Evolutionary conservation across 2,797 vertebrate genomes (phyloP), one percentile per base, ranked within the genome.

Genomic region (Enoplosus armatus): DNA sequence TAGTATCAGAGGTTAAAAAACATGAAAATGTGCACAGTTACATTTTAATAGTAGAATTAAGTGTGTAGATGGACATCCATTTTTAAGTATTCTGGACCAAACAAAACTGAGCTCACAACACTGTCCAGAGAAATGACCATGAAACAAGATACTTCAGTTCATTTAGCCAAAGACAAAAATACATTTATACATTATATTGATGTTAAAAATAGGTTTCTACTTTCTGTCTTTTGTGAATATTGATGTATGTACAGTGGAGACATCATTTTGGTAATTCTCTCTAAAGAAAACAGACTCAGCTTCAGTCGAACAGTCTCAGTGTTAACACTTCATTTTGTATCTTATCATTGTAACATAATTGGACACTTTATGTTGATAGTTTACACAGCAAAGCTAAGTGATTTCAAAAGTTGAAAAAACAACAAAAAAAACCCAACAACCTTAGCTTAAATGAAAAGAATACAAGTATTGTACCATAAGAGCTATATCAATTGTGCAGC

Each of bases 131-230:
- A 82, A 81, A 74, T 35, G 12, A 78, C 61, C 50, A 64, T 51
- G 10, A 85, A 77, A 72, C n/a, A 24, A 72, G 16, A 83, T 26
- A 51, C 22, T 81, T 76, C 48, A 56, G 50, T 89, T 89, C 20
- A 85, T 90, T 85, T 90, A 87, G 83, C 87, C 88, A 92, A 93
- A 93, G 85, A 88, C 61, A 82, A 83, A 60, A 85, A 66, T 18
- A 72, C 31, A 76, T 78, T 72, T 55, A 45, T 80, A 83, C 66
- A 78, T 75, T 80, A 81, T 50, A 58, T 84, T 45, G 73, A 67
- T 78, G 80, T 77, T 87, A 8, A 87, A 10, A 87, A 71, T 72
- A 82, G 61, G 47, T 90, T 87, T 90, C 75, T 87, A 77, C 56
- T 75, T 77, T 66, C 24, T 51, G 74, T 87, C 51, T 68, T 81